Base-by-base conservation (phyloP, 2,888 invertebrate genomes). In the Rhimphoctona megacephalus region DNA sequence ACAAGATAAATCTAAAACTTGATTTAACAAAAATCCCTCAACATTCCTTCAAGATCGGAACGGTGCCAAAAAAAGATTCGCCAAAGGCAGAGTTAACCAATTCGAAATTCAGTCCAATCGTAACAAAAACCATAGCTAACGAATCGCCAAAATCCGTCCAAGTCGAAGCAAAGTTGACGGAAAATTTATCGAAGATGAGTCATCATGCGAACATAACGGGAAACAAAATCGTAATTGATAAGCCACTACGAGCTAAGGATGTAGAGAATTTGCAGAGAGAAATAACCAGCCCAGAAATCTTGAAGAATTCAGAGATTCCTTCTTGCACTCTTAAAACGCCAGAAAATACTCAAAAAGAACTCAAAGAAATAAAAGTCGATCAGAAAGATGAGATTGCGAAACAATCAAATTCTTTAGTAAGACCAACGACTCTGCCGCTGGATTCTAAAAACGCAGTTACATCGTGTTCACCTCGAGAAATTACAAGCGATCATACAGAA, bases 21-120 rank as follows among this genome's bases (percentile, higher is more conserved):
- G 94, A 94, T 76, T 85, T 94, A 0, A 92, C 94, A 0, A 94
- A 93, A 80, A 94, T 94, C 73, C 94, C 94, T 0, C 94, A 93
- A 70, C 93, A 94, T 80, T 89, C 92, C 8, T 93, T 93, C 82
- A 90, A 93, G 77, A 91, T 33, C 30, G 33, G 76, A 11, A 30
- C 64, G 25, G 88, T 89, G 1, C 85, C 90, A 0, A 91, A 91
- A 36, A 92, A 89, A 72, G 92, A 92, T 0, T 90, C 88, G 0
- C 80, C 89, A 1, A 91, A 89, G 30, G 66, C 77, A 11, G 91
- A 89, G 6, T 57, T 87, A 1, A 69, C 88, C 1, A 87, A 64
- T 67, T 0, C 81, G 33, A 81, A 85, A 54, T 19, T 57, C 43
- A 57, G 69, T 19, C 8, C 85, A 72, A n/a, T 83, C 74, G 14